Evolutionary conservation across 1,140 invertebrate species (phyloP).

Genomic region (Tenebrio molitor): DNA sequence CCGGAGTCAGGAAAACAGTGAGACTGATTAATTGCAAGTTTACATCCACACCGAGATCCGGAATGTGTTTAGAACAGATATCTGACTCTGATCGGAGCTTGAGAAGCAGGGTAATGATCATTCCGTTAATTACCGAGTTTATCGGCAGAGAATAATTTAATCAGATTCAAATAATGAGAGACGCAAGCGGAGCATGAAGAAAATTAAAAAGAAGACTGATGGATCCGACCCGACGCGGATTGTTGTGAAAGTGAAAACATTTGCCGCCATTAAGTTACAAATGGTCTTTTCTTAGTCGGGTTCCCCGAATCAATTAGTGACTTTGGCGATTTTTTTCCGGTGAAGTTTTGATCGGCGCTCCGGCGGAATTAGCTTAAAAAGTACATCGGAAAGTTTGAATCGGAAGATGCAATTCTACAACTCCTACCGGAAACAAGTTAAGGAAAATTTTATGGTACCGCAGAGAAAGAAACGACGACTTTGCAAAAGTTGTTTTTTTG

Average conservation of each 20-base stretch:
- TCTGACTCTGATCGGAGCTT: constrained; percentile 40
- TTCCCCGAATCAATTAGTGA: constrained; percentile 25
- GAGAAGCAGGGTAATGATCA: constrained; percentile 44
- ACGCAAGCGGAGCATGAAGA: constrained; percentile 41
- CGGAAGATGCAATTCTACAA: no score
- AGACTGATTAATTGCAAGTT: constrained; percentile 49
- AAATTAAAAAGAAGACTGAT: constrained; percentile 47
- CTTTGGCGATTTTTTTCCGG: neutral
- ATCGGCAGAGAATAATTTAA: constrained; percentile 47
- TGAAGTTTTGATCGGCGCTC: neutral
- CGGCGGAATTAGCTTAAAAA: no score
- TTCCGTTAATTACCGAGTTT: constrained; percentile 48
- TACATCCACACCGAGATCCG: constrained; percentile 36
- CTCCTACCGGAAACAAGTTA: constrained; percentile 9
- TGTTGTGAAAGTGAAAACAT: constrained; percentile 42
- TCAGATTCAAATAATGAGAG: constrained; percentile 45
- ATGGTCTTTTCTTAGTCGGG: neutral
- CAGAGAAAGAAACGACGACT: constrained; percentile 11
- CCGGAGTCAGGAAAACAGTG: constrained; percentile 40
- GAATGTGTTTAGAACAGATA: constrained; percentile 40
- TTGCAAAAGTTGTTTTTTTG: no score
- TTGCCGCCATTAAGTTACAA: constrained; percentile 22
- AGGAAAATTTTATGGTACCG: constrained; percentile 16
- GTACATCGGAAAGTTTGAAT: no score
- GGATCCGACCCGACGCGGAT: constrained; percentile 10